Base-by-base conservation (phyloP, 2,888 invertebrate genomes). In the Polydrusus tereticollis region DNA sequence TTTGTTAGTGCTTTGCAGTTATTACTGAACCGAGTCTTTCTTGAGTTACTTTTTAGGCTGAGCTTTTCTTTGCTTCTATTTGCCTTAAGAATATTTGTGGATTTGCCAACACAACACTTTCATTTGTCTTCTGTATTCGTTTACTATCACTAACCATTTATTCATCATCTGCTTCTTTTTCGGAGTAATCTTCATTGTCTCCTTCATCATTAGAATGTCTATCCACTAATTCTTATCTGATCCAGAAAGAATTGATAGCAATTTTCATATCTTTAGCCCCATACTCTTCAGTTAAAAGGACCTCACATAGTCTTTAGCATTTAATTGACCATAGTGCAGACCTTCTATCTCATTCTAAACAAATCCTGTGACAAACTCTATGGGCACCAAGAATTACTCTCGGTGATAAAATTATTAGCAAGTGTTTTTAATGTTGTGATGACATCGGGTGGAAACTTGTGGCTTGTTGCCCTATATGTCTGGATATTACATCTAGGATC, bases 391-490 rank as follows among this genome's bases (percentile, higher is more conserved):
- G 97, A 96, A 87, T 98, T 98, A 78, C 98, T 90, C 86, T 99
- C 99, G 0, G 97, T 96, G 18, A 99, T 94, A 85, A 99, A 99
- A 86, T 99, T 99, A 84, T 99, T 96, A 0, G 97, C 96, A 75
- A 99, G 91, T 0, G 95, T 93, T 86, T 92, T 94, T 75, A 99
- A 86, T 0, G 99, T 88, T n/a, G 96, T 96, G 38, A 98, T 86
- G 2, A 95, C 90, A 86, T 99, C 99, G 29, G 99, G 98, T 5
- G 99, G 99, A 0, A 98, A 86, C 79, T 98, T 96, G 86, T 99
- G 99, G 43, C 97, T 93, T 14, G 98, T 93, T 86, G 89, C n/a
- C 99, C 99, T 83, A 99, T 95, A 10, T 99, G 88, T 77, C 99
- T 89, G 0, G 99, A 99, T 76, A 98, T 93, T 0, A 99, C 92